Evolutionary conservation across 2,797 vertebrate species (phyloP).

Genomic region (Cyprinodon diabolis): DNA sequence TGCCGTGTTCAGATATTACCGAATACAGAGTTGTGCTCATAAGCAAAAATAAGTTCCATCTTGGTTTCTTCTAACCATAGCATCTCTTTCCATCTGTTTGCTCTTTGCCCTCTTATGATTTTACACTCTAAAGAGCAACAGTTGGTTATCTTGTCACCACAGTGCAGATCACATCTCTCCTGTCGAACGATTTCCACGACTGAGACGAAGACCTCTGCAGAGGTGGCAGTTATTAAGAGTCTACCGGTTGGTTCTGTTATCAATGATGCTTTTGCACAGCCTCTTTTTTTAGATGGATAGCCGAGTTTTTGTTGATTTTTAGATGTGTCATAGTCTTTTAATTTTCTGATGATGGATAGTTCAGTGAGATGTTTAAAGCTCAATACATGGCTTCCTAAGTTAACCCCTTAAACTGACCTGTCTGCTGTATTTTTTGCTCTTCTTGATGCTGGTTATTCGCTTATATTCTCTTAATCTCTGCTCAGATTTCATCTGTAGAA

Average conservation of each 20-base stretch:
- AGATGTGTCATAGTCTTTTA: neutral
- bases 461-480: neutral
- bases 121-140: neutral
- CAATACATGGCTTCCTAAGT: neutral
- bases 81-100: neutral
- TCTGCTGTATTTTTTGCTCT: neutral
- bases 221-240: neutral
- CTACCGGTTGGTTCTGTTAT: neutral
- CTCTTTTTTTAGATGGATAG: neutral
- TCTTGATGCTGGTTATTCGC: neutral
- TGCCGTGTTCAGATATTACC: neutral
- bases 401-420: neutral
- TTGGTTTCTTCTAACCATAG: neutral
- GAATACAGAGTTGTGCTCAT: too few species aligned
- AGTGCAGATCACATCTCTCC: neutral
- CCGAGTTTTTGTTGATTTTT: neutral
- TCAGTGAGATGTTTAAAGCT: neutral
- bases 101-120: neutral
- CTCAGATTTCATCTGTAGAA: neutral
- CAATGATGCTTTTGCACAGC: neutral
- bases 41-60: too few species aligned
- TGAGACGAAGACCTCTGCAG: neutral
- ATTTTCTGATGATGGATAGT: too few species aligned
- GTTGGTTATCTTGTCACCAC: neutral
- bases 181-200: neutral